These are phyloP conservation scores for Sitta europaea DNA, from an alignment of 2,113 vertebrate species.

Conservation along the genomic window DNA sequence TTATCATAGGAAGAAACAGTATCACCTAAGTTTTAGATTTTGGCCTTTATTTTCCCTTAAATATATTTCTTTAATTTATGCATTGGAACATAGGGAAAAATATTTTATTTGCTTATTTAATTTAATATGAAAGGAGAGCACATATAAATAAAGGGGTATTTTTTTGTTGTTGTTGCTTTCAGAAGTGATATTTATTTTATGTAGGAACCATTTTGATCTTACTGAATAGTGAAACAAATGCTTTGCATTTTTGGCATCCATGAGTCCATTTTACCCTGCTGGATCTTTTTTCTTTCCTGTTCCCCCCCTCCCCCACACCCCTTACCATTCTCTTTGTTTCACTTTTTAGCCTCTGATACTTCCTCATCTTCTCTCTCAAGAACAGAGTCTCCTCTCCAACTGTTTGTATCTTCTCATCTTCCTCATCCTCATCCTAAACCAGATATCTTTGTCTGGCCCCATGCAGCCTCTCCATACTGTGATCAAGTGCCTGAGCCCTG, in stretches of 20 bases:
- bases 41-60: background rate
- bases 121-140: background rate
- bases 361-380: conserved; percentile 86
- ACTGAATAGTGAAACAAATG: conserved; percentile 7
- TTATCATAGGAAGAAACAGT: background rate
- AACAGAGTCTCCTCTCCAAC: conserved; percentile 83
- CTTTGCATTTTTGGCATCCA: conserved; percentile 44
- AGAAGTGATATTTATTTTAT: conserved; percentile 7
- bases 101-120: background rate
- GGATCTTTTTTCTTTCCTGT: background rate
- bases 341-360: conserved; percentile 86
- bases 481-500: conserved; percentile 76
- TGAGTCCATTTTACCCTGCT: conserved; percentile 63
- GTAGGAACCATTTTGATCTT: background rate
- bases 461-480: conserved; percentile 78
- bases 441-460: conserved; percentile 79
- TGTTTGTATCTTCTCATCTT: conserved; percentile 81
- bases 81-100: background rate
- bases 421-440: conserved; percentile 77
- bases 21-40: background rate
- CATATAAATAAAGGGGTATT: background rate
- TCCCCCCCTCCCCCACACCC: background rate
- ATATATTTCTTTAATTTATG: background rate
- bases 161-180: background rate
- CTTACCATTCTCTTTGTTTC: conserved; percentile 74